phyloP scores from a whole-genome alignment of 2,797 vertebrate species.

The Tapirus indicus region DNA sequence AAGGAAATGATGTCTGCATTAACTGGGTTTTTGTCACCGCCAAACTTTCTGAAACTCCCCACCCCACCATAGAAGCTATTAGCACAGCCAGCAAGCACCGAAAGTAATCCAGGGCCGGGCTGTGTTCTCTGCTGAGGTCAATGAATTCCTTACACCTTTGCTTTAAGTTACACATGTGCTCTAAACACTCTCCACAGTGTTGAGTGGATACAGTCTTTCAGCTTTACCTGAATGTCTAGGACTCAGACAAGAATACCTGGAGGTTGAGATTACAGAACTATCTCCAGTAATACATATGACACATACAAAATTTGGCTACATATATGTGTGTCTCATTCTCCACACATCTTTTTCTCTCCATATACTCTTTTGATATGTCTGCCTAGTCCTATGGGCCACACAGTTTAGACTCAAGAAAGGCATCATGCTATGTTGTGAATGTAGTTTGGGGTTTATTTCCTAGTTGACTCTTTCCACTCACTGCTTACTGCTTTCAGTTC shows the following conservation, averaged over 20 bases:
- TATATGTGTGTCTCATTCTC: neutral
- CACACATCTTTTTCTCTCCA: neutral
- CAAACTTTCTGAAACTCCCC: neutral
- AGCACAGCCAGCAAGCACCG: neutral
- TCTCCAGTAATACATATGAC: neutral
- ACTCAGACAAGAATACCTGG: neutral
- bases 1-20: neutral
- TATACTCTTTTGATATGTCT: neutral
- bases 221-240: neutral
- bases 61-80: neutral
- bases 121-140: neutral
- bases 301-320: neutral
- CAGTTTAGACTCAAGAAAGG: neutral
- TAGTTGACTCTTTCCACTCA: neutral
- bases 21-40: neutral
- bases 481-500: neutral
- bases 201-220: neutral
- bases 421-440: neutral
- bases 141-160: neutral
- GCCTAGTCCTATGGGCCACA: neutral
- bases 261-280: neutral
- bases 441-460: neutral
- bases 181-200: neutral
- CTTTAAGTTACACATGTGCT: neutral
- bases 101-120: neutral